Base-by-base conservation (phyloP, 2,797 vertebrate species). In the Tangara arthus region DNA sequence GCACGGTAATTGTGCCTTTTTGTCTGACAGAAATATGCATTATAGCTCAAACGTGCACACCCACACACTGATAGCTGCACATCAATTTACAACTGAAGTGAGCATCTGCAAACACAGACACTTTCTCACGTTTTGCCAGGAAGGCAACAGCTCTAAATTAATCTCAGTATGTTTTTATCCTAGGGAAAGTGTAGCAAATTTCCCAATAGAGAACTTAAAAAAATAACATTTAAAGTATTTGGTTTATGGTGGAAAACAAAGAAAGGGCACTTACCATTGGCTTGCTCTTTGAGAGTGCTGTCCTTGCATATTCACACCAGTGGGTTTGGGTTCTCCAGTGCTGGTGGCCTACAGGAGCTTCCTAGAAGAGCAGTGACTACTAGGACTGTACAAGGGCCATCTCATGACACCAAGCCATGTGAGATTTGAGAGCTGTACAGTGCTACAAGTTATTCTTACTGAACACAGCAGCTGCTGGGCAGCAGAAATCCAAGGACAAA, bases 281-380 rank as follows among this genome's bases (percentile, higher is more conserved):
- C 42, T 92, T 32, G 93, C 92, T 91, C 96, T 96, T 95, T 86
- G 95, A 95, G 96, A 96, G 94, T 91, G 94, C 95, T 93, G 89
- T 93, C 95, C 91, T 95, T 95, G 94, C 96, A 96, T 96, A 97
- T 96, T 97, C 94, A 95, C 95, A 97, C 69, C 91, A 91, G 84
- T 57, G 91, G 94, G 94, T 93, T 85, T 89, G 79, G 92, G 91
- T 28, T 96, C 94, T 96, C 95, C 95, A 90, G 94, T 63, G 92
- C 72, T 95, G 79, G 50, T 92, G 91, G 90, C 89, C 96, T 93
- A 95, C 87, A 86, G 93, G 94, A 93, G 35, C 76, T 12, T 90
- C 84, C 84, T 53, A 75, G 94, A 89, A 93, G 77, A 96, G 84
- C 82, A 90, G 82, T 39, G 89, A 69, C 95, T 93, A 17, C 87